Evolutionary conservation across 2,888 invertebrate genomes (phyloP), one percentile per base, ranked within the genome.

Genomic region (Dynastes maya): DNA sequence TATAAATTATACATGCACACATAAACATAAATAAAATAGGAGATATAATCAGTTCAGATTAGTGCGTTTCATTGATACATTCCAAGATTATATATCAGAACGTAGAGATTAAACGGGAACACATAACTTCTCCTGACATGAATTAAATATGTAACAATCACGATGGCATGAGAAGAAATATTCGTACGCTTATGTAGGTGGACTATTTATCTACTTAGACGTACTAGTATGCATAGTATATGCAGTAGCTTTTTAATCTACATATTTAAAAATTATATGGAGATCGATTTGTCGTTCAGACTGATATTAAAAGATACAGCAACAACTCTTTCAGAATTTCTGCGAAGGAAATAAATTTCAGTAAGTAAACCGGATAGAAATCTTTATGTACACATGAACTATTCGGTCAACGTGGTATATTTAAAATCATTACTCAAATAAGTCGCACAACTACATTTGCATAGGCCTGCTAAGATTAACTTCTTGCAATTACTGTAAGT

Each of bases 141-240:
- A 71, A 71, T 71, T 71, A 71, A 71, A 71, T 71, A 71, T 71
- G 71, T 71, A 71, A 68, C 67, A 49, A 68, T 68, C 67, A 22
- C 49, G 49, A 22, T 27, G n/a, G 22, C 45, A 68, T 2, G 67
- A 68, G n/a, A 45, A 65, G 65, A 65, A 40, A 45, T 64, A 64
- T 64, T 3, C 22, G 40, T 65, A 37, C 32, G 1, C 29, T 16
- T 27, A 61, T 27, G 61, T 22, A 61, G 61, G 61, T 61, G 61
- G 61, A 61, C 53, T 53, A 16, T 16, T 16, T 53, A 16, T 45
- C 8, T 8, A 45, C 45, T 5, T 37, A 37, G 32, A 37, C 32
- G 32, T 5, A 37, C 32, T 37, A 37, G 11, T 45, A 61, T 61
- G 27, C 61, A 61, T 61, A 61, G 27, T 61, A 11, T 29, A 61